phyloP scores from a whole-genome alignment of 2,797 vertebrate species.

The Leptodactylus fallax region DNA sequence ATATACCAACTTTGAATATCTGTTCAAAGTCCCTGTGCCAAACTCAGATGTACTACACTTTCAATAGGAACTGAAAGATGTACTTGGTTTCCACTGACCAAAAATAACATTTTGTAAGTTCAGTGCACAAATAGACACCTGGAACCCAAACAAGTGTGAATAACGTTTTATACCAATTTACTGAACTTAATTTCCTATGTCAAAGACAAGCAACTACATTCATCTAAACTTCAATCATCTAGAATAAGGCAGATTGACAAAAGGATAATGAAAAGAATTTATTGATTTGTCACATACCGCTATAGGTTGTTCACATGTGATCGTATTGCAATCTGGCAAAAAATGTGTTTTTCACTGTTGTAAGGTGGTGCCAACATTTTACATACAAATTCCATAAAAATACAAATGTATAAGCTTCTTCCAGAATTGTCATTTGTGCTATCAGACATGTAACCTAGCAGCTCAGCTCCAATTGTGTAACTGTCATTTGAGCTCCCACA shows the following conservation, averaged over 20 bases:
- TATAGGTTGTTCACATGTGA: too few relatives aligned
- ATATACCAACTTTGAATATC: too few relatives aligned
- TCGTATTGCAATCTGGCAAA: too few relatives aligned
- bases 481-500: neutral
- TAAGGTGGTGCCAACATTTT: too few relatives aligned
- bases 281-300: neutral
- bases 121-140: neutral
- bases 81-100: neutral
- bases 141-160: too few relatives aligned
- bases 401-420: neutral
- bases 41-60: neutral
- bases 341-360: too few relatives aligned
- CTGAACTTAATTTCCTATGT: neutral
- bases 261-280: neutral
- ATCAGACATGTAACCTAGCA: neutral
- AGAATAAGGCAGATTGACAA: neutral
- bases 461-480: neutral
- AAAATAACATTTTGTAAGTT: neutral
- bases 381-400: neutral
- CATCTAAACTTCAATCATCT: neutral
- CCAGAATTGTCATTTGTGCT: too few relatives aligned
- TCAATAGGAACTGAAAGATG: neutral
- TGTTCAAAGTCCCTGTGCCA: neutral
- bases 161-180: too few relatives aligned
- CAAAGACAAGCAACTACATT: neutral